Conservation (phyloP, 2,888 invertebrate species). For the Spodoptera picta region DNA sequence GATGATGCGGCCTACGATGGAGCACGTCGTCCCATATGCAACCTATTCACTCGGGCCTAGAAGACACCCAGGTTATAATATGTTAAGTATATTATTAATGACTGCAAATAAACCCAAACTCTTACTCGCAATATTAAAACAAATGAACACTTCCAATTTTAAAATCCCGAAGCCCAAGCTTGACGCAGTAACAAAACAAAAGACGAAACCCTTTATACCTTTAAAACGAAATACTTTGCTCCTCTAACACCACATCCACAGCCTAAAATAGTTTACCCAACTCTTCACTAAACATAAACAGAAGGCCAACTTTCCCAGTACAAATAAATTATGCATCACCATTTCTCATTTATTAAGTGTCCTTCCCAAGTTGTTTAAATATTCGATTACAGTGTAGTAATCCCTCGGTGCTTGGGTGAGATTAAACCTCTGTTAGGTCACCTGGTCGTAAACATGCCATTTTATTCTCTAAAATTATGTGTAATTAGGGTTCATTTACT, state of each 20-base stretch:
- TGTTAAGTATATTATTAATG: too few relatives aligned
- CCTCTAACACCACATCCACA: background rate
- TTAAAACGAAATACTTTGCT: too few relatives aligned
- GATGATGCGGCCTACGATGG: too few relatives aligned
- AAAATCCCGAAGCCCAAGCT: too few relatives aligned
- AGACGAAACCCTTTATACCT: background rate
- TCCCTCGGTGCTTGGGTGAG: constrained; percentile 36
- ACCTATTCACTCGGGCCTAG: too few relatives aligned
- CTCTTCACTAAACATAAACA: constrained; percentile 38
- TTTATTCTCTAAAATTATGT: background rate
- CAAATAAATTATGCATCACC: constrained; percentile 45
- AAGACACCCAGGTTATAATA: too few relatives aligned
- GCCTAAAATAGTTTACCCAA: constrained; percentile 28
- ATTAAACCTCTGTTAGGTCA: constrained; percentile 41
- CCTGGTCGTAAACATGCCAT: constrained; percentile 3
- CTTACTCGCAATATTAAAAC: too few relatives aligned
- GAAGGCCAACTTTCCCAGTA: constrained; percentile 8
- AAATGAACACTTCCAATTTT: too few relatives aligned
- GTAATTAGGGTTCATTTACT: constrained; percentile 4
- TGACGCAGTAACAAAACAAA: background rate
- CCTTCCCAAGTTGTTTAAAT: constrained; percentile 51
- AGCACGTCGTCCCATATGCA: too few relatives aligned
- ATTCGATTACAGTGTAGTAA: constrained; percentile 54
- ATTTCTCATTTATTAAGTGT: constrained; percentile 48
- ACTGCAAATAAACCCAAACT: too few relatives aligned